phyloP scores from a whole-genome alignment of 2,888 invertebrate genomes.

The Drosophila sordidula region DNA sequence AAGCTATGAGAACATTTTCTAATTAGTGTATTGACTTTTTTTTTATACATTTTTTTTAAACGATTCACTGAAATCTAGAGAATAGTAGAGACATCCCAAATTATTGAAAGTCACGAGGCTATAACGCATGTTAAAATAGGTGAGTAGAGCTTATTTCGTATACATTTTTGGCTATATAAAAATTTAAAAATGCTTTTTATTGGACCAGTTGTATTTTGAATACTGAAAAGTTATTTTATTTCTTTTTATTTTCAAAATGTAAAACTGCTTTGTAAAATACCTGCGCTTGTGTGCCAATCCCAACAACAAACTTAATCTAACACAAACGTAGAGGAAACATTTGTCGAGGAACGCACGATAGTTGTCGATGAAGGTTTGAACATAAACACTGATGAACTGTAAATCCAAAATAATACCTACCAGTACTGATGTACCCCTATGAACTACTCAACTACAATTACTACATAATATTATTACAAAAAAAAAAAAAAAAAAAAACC shows the following conservation, averaged over 20 bases:
- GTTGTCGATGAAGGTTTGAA: conserved; percentile 85
- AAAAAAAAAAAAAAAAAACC: conserved; percentile 42
- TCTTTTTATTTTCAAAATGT: conserved; percentile 63
- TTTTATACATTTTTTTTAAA: conserved; percentile 52
- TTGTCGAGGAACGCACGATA: conserved; percentile 84
- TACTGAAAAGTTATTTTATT: conserved; percentile 52
- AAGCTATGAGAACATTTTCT: conserved; percentile 5
- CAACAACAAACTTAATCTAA: conserved; percentile 51
- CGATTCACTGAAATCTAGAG: conserved; percentile 77
- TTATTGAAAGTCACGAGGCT: conserved; percentile 84
- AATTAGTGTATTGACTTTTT: conserved; percentile 45
- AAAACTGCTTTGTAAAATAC: conserved; percentile 68
- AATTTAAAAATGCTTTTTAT: conserved; percentile 21
- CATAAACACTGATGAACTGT: conserved; percentile 82
- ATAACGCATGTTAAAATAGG: conserved; percentile 84
- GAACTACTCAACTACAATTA: conserved; percentile 70
- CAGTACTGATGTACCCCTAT: conserved; percentile 63
- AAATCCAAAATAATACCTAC: conserved; percentile 61
- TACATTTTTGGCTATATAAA: background rate
- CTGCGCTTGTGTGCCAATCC: conserved; percentile 67
- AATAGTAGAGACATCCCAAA: conserved; percentile 84
- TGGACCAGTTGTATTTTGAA: conserved; percentile 26
- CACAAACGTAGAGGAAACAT: conserved; percentile 82
- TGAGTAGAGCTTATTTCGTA: conserved; percentile 61
- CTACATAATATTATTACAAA: conserved; percentile 53